Evolutionary conservation across 2,113 vertebrate genomes (phyloP).

Genomic region (Leucosticte australis): DNA sequence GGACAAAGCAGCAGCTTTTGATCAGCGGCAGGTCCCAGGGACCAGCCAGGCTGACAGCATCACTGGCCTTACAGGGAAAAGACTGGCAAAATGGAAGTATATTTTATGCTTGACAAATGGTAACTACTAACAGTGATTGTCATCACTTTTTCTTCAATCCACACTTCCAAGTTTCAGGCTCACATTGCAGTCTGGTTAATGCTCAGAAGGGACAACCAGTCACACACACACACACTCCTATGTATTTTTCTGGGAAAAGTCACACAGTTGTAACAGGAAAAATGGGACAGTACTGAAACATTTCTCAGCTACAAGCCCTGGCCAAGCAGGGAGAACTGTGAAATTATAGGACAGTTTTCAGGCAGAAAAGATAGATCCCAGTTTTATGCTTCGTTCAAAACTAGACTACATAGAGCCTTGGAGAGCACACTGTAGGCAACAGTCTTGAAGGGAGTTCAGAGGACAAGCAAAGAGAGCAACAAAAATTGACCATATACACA

Average conservation of each 20-base stretch:
- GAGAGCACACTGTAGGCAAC: neutral
- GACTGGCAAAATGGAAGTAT: neutral
- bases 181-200: neutral
- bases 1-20: neutral
- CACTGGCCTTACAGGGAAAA: neutral
- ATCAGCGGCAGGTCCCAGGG: neutral
- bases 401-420: neutral
- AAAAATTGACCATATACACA: neutral
- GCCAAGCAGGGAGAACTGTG: neutral
- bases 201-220: neutral
- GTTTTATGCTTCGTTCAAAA: neutral
- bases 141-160: neutral
- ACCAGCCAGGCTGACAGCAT: neutral
- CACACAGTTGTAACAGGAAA: neutral
- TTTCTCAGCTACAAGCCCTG: neutral
- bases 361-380: neutral
- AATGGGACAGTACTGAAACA: neutral
- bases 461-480: neutral
- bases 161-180: neutral
- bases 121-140: neutral
- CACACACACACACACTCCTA: rapidly evolving
- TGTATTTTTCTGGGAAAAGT: neutral
- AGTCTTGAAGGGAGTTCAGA: neutral
- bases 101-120: neutral
- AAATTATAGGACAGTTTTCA: neutral